Conservation (phyloP, 2,797 vertebrate genomes). For the Picus viridis region DNA sequence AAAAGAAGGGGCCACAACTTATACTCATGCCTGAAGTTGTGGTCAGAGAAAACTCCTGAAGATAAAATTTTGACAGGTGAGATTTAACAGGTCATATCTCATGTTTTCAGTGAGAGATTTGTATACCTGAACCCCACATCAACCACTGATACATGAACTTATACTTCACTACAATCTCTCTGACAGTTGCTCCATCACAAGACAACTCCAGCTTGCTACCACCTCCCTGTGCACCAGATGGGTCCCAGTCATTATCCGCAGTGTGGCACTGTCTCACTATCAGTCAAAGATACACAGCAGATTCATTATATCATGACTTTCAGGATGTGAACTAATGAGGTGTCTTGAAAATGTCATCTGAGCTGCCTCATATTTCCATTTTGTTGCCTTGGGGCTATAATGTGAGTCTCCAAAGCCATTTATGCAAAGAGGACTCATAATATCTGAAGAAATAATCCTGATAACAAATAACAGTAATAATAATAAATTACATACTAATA, state of each 20-base stretch:
- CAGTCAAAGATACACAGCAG: neutral
- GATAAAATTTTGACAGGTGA: neutral
- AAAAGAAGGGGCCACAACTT: neutral
- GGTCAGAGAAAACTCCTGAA: neutral
- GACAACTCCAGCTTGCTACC: neutral
- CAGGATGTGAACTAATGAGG: neutral
- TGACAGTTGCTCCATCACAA: neutral
- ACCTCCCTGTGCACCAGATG: neutral
- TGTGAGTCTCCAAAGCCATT: neutral
- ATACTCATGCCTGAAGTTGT: accelerated
- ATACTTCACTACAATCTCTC: neutral
- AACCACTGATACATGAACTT: neutral
- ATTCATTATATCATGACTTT: neutral
- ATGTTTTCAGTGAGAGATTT: neutral
- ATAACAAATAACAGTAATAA: neutral
- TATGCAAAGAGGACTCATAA: neutral
- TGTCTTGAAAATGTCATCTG: neutral
- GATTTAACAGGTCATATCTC: neutral
- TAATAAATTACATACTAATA: neutral
- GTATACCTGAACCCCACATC: neutral
- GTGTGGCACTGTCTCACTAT: neutral
- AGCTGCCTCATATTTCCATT: neutral
- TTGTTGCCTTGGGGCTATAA: neutral
- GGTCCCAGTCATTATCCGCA: neutral
- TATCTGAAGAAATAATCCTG: neutral